These are phyloP conservation scores for Automeris io DNA, from an alignment of 2,888 invertebrate genomes.

Conservation along the genomic window DNA sequence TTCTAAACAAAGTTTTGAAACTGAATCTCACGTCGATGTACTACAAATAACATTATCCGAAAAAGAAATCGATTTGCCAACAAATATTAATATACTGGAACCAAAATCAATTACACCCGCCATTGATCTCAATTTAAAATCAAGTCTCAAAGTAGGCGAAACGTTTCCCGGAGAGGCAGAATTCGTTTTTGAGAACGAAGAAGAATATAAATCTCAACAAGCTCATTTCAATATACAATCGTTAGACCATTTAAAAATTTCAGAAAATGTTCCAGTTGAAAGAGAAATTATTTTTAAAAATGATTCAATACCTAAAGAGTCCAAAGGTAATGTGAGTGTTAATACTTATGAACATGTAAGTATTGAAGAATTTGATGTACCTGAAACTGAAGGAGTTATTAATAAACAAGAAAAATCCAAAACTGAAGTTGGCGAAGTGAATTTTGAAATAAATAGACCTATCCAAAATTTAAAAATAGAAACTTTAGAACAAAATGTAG, in stretches of 20 bases:
- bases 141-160: conserved; percentile 39
- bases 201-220: conserved; percentile 33
- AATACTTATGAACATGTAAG: conserved; percentile 38
- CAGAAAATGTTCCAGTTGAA: conserved; percentile 38
- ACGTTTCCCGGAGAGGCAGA: conserved; percentile 42
- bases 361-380: conserved; percentile 31
- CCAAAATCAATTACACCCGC: conserved; percentile 21
- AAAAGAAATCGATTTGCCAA: conserved; percentile 34
- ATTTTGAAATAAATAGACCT: conserved; percentile 33
- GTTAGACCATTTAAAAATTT: conserved; percentile 45
- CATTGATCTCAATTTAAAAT: conserved; percentile 29
- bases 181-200: conserved; percentile 20
- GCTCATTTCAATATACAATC: conserved; percentile 59
- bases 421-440: conserved; percentile 27
- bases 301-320: conserved; percentile 21
- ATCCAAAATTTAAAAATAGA: conserved; percentile 63
- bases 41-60: conserved; percentile 54
- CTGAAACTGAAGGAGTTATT: conserved; percentile 36
- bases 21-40: conserved; percentile 57
- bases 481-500: conserved; percentile 51
- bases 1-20: conserved; percentile 42
- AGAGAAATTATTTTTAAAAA: conserved; percentile 35
- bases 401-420: conserved; percentile 16
- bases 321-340: conserved; percentile 28
- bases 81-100: conserved; percentile 22